Conservation (phyloP, 2,113 vertebrate genomes). For the Perccottus glenii region DNA sequence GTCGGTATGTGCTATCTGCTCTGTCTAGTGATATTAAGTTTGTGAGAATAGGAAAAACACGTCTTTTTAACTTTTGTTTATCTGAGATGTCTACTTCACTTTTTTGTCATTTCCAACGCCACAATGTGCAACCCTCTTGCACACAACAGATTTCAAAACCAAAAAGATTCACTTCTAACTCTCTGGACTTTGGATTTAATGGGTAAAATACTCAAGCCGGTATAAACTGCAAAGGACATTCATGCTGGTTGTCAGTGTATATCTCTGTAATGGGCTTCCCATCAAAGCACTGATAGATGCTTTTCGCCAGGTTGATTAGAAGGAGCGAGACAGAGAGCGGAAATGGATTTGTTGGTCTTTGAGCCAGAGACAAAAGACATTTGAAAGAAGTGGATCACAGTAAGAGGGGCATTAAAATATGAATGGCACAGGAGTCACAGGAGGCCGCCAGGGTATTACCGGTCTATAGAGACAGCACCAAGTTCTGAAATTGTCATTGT, state of each 20-base stretch:
- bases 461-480: slow-evolving; percentile 1
- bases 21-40: slow-evolving; percentile 9
- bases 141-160: slow-evolving; percentile 13
- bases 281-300: slow-evolving; percentile 56
- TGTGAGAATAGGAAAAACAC: background rate
- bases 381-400: slow-evolving; percentile 26
- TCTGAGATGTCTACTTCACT: slow-evolving; percentile 16
- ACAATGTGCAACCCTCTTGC: slow-evolving; percentile 16
- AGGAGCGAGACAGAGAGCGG: slow-evolving; percentile 13
- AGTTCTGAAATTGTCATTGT: background rate
- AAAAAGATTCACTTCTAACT: slow-evolving; percentile 33
- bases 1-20: background rate
- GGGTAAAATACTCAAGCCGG: slow-evolving; percentile 8
- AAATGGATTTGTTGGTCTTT: slow-evolving; percentile 17
- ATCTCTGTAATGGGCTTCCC: slow-evolving; percentile 35
- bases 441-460: slow-evolving; percentile 4
- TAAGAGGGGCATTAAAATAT: slow-evolving; percentile 40
- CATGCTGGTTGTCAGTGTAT: slow-evolving; percentile 20
- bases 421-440: slow-evolving; percentile 21
- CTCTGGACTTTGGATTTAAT: slow-evolving; percentile 13
- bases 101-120: background rate
- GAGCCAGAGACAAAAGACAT: slow-evolving; percentile 34
- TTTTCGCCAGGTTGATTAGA: slow-evolving; percentile 45
- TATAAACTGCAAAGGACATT: slow-evolving; percentile 30
- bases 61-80: slow-evolving; percentile 5